Evolutionary conservation across 2,113 vertebrate genomes (phyloP), one percentile per base, ranked within the genome.

Genomic region (Bos indicus): DNA sequence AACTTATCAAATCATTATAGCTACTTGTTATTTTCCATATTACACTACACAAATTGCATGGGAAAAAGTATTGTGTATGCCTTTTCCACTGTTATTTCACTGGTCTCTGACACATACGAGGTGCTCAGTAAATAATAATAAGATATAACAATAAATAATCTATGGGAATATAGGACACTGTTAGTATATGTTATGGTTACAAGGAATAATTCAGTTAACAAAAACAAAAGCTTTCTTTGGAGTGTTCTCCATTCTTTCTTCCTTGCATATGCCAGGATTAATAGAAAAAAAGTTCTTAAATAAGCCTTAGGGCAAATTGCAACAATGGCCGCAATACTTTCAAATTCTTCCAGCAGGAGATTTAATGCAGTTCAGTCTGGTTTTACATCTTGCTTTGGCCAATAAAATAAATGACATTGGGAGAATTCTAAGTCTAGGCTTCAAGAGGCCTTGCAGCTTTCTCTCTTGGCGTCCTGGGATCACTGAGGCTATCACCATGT

Each of bases 191-290:
- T 62, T 95, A 57, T 85, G 64, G 82, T 64, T 84, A 90, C 43
- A 46, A 16, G 25, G 40, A 92, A 87, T 85, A 95, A 84, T 92
- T 88, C 96, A 98, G 98, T 98, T 98, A 98, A 98, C 1, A 93
- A 82, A 59, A 94, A 82, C 74, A 80, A 95, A 98, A 98, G 43
- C 93, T 97, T 98, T 95, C 59, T 98, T 97, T 84, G 95, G 64
- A 96, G 89, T 98, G 80, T 93, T 98, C 52, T 95, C 16, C 13
- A 91, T 94, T 98, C 97, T 98, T 98, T 98, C 96, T 97, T 98
- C 62, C 94, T 98, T 91, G 94, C 81, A 93, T 96, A 96, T 98
- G 78, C 71, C 71, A 98, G 36, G 97, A 98, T 98, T 98, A 98
- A 98, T 98, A 98, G 98, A 95, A 97, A 89, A 85, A 81, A 96